Percentiles rank a stretch among this genome's conserved stretches.
phyloP scores from a whole-genome alignment of 2,888 invertebrate species.

The Anoplius nigerrimus region DNA sequence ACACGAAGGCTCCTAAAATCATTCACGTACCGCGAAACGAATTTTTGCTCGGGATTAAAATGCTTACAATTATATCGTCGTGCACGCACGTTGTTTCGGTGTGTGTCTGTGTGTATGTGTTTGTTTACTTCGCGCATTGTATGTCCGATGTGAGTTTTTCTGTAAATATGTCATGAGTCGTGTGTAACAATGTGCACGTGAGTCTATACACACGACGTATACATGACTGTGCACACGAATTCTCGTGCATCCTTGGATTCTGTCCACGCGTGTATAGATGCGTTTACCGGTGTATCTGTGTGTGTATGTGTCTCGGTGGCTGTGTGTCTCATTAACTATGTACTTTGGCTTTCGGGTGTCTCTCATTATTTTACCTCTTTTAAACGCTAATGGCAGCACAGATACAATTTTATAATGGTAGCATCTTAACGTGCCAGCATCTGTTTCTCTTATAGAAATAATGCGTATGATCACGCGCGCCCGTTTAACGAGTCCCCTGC shows the following conservation, averaged over 20 bases:
- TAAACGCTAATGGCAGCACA: constrained; percentile 70
- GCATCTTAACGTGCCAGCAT: constrained; percentile 38
- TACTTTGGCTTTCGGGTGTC: constrained; percentile 64
- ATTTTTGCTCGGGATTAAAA: constrained; percentile 56
- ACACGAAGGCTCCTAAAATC: constrained; percentile 66
- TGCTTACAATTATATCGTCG: constrained; percentile 44
- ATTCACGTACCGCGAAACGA: constrained; percentile 65
- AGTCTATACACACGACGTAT: constrained; percentile 24
- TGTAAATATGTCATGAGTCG: no score
- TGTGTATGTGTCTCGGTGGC: background rate
- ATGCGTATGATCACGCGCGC: constrained; percentile 33
- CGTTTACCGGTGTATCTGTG: background rate
- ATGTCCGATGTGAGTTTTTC: no score
- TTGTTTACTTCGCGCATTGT: background rate
- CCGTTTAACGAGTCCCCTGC: constrained; percentile 21
- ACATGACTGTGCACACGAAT: constrained; percentile 16
- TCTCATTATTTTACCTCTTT: constrained; percentile 27
- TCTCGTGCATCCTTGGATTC: background rate
- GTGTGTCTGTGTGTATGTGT: background rate
- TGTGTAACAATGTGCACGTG: no score
- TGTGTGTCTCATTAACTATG: constrained; percentile 50
- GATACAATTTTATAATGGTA: constrained; percentile 49
- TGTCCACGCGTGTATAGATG: background rate
- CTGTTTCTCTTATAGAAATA: constrained; percentile 33
- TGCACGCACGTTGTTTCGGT: constrained; percentile 5